These are phyloP conservation scores for Heteromormyrus szaboi DNA, from an alignment of 2,797 vertebrate genomes.

Conservation along the genomic window DNA sequence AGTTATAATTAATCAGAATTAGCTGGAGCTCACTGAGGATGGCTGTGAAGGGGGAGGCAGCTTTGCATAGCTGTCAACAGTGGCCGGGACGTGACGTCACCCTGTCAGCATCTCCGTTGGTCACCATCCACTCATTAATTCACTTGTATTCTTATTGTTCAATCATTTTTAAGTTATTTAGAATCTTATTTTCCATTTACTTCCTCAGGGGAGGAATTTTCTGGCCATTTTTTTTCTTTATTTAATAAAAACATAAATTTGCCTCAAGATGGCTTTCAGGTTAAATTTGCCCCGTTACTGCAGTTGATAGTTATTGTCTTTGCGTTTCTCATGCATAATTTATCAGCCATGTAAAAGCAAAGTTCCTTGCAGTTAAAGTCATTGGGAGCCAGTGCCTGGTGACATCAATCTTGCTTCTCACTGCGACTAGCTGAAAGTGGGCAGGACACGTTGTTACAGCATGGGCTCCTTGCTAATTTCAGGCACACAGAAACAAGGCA, in stretches of 20 bases:
- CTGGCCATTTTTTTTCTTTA: background rate
- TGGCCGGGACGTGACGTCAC: conserved; percentile 8
- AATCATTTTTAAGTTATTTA: background rate
- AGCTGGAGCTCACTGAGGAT: conserved; percentile 19
- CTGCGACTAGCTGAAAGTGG: conserved; percentile 41
- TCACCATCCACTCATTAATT: conserved; percentile 23
- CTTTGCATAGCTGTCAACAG: conserved; percentile 12
- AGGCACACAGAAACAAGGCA: background rate
- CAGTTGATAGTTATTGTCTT: conserved; percentile 64
- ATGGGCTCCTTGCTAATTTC: conserved; percentile 34
- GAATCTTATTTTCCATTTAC: background rate
- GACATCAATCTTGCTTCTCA: conserved; percentile 36
- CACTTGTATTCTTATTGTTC: conserved; percentile 12
- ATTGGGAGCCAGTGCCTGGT: conserved; percentile 51
- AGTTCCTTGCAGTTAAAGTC: conserved; percentile 63
- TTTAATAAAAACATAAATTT: background rate
- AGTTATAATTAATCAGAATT: conserved; percentile 20
- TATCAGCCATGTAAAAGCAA: conserved; percentile 62
- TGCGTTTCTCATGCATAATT: conserved; percentile 64
- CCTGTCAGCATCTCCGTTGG: conserved; percentile 20
- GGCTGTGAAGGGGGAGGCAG: conserved; percentile 21
- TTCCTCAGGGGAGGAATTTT: background rate
- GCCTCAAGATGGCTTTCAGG: conserved; percentile 5
- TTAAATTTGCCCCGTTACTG: conserved; percentile 44
- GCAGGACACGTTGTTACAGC: conserved; percentile 44